A percentile compares a stretch with the other conserved stretches of the same genome.
Conservation (phyloP, 1,140 invertebrate species). For the Anoplolepis gracilipes region DNA sequence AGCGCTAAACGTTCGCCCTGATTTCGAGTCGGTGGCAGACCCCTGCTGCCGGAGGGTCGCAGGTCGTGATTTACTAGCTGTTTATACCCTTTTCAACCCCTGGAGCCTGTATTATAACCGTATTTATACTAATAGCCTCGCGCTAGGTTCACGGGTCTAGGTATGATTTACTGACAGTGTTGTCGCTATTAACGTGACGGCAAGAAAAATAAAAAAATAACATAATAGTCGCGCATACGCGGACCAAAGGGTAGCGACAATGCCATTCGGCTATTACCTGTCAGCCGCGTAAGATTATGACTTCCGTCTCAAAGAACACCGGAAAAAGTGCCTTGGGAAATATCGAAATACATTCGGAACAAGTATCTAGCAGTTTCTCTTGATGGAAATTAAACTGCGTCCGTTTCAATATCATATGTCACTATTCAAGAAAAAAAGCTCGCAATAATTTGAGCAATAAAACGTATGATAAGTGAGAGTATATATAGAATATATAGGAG, state of each 20-base stretch:
- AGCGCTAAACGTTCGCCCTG: conserved; percentile 54
- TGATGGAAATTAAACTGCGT: conserved; percentile 38
- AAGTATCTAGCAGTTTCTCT: conserved; percentile 4
- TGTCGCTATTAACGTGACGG: conserved; percentile 56
- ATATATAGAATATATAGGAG: not conserved
- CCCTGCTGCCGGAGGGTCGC: conserved; percentile 68
- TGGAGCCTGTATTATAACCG: conserved; percentile 82
- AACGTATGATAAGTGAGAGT: not conserved
- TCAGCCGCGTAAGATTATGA: conserved; percentile 62
- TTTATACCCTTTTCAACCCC: conserved; percentile 83
- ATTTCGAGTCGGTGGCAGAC: conserved; percentile 61
- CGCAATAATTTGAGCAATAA: not conserved
- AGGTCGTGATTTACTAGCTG: conserved; percentile 84
- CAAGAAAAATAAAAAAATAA: conserved; percentile 40
- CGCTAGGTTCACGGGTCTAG: conserved; percentile 69
- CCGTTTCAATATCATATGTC: conserved; percentile 31
- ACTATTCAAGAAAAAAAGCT: not conserved
- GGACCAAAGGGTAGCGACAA: conserved; percentile 36
- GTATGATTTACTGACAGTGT: conserved; percentile 78
- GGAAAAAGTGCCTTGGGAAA: conserved; percentile 36
- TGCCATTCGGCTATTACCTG: conserved; percentile 53
- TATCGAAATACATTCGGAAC: not conserved
- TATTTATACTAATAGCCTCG: conserved; percentile 84
- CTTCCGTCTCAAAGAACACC: conserved; percentile 42
- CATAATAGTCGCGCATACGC: conserved; percentile 33